Evolutionary conservation across 2,888 invertebrate genomes (phyloP).

Genomic region (Drosophila incognita): DNA sequence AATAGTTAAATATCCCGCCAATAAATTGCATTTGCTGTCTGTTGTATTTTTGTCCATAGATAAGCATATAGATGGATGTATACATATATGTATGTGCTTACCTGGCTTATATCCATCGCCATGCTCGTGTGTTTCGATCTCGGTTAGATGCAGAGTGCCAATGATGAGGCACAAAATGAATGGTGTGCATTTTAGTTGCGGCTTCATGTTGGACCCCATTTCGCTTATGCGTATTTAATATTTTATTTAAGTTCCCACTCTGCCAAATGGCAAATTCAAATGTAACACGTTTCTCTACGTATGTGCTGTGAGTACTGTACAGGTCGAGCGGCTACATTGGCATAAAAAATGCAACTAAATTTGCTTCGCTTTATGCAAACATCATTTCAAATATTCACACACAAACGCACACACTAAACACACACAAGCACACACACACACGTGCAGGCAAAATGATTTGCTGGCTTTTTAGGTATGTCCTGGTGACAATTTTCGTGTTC

Average conservation of each 20-base stretch:
- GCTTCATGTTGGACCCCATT: conserved; percentile 53
- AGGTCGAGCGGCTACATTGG: conserved; percentile 40
- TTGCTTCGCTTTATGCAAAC: conserved; percentile 63
- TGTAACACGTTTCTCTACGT: conserved; percentile 29
- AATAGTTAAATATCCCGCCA: neutral
- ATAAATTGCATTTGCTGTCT: neutral
- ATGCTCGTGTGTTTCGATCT: conserved; percentile 83
- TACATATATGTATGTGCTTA: conserved; percentile 53
- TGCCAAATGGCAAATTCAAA: conserved; percentile 32
- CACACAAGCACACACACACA: conserved; percentile 3
- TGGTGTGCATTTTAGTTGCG: conserved; percentile 45
- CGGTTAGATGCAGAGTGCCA: conserved; percentile 52
- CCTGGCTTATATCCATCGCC: conserved; percentile 85
- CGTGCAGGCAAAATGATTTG: conserved; percentile 47
- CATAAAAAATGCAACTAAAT: conserved; percentile 67
- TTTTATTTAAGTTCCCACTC: conserved; percentile 2
- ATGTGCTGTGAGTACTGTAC: conserved; percentile 19
- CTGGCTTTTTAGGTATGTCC: conserved; percentile 40
- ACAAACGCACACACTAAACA: conserved; percentile 22
- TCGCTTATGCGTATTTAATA: neutral
- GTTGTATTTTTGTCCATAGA: neutral
- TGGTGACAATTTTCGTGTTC: conserved; percentile 39
- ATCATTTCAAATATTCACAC: conserved; percentile 50
- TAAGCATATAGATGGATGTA: neutral
- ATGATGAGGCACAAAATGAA: conserved; percentile 71